phyloP scores from a whole-genome alignment of 1,140 invertebrate genomes.

The Coptotermes formosanus region DNA sequence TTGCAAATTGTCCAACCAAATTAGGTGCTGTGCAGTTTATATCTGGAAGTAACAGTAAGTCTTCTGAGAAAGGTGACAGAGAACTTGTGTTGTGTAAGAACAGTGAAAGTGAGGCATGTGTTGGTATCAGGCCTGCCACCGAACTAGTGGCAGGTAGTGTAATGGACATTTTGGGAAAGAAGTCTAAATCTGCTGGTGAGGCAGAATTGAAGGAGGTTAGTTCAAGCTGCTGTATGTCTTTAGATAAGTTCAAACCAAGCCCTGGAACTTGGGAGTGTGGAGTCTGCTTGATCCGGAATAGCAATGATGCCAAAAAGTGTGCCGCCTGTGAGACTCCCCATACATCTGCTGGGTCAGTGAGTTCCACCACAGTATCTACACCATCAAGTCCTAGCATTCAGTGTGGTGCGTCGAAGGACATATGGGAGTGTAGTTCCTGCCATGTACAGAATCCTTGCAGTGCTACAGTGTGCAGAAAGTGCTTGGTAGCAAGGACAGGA shows the following conservation, averaged over 20 bases:
- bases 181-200: not conserved
- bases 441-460: conserved; percentile 61
- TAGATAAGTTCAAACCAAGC: conserved; percentile 53
- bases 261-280: conserved; percentile 63
- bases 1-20: not conserved
- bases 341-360: conserved; percentile 32
- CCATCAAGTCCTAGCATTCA: conserved; percentile 49
- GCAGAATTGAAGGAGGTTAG: not conserved
- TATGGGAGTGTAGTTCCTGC: conserved; percentile 67
- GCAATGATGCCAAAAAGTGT: conserved; percentile 56
- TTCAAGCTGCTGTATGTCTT: not conserved
- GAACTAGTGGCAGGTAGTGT: not conserved
- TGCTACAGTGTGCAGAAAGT: conserved; percentile 61
- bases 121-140: not conserved
- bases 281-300: conserved; percentile 65
- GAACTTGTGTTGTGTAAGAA: not conserved
- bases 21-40: not conserved
- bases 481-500: conserved; percentile 52
- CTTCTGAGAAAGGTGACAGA: not conserved
- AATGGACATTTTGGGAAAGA: not conserved
- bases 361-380: not conserved
- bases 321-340: conserved; percentile 61
- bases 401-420: conserved; percentile 54
- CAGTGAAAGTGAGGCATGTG: not conserved
- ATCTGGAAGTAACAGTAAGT: not conserved